Evolutionary conservation across 2,888 invertebrate genomes (phyloP), one percentile per base, ranked within the genome.

Genomic region (Horisme vitalbata): DNA sequence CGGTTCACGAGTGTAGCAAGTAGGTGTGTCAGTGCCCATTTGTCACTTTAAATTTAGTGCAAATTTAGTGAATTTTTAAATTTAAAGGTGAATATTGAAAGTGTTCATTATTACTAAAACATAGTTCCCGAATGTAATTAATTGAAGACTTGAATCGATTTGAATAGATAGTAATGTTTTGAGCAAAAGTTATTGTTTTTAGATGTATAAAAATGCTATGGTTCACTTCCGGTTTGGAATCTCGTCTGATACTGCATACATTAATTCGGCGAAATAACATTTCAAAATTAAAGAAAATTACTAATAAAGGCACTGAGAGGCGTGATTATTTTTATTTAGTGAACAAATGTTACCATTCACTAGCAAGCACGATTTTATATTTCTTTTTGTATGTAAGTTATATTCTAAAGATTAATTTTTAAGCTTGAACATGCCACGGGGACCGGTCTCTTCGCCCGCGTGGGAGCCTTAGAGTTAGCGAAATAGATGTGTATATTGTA

Each of bases 341-440:
- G 84, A 85, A 85, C 82, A 81, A 84, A 83, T 85, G 87, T 88
- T 87, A 88, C 87, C 87, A 87, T 83, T 83, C 85, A 84, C 83
- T 84, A 79, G 78, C 69, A 79, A 78, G 72, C 83, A 80, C 71
- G 69, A 64, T 68, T 76, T 74, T 71, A 64, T 65, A 75, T 77
- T 81, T 79, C 74, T 68, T 71, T 68, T 72, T 81, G 75, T 66
- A 58, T 71, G 66, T 83, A 83, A 82, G 81, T 81, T 81, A 63
- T 68, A 75, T 76, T 66, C 44, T 72, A 77, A 63, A 57, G 24
- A 61, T 54, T 58, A 52, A 63, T 58, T 62, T 48, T 50, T 54
- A 52, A 57, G 54, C 60, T 59, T 51, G 45, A 55, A 59, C 31
- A 49, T 59, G 55, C 62, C 59, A 59, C 62, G 37, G 32, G 28